Evolutionary conservation across 2,888 invertebrate species (phyloP).

Genomic region (Uloborus plumipes): DNA sequence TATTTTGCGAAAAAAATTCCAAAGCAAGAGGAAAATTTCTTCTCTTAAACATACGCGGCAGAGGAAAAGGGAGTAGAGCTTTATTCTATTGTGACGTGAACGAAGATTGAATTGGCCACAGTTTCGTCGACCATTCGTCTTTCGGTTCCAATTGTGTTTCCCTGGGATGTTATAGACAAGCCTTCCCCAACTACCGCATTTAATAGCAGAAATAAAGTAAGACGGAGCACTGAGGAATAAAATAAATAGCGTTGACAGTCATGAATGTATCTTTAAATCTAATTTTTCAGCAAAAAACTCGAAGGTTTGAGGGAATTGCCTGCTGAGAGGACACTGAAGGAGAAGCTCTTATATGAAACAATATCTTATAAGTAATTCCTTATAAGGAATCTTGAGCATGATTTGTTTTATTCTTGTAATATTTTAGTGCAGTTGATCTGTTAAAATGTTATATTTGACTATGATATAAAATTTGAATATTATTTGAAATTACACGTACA

Average conservation of each 20-base stretch:
- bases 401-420: too few species aligned
- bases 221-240: neutral
- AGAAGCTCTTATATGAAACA: too few species aligned
- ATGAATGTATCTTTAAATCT: conserved; percentile 28
- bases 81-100: conserved; percentile 26
- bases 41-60: too few species aligned
- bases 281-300: conserved; percentile 8
- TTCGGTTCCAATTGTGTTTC: conserved; percentile 12
- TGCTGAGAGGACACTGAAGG: too few species aligned
- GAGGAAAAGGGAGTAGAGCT: neutral
- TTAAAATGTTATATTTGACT: too few species aligned
- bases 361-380: too few species aligned
- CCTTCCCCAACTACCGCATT: conserved; percentile 24
- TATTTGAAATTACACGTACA: too few species aligned
- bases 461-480: too few species aligned
- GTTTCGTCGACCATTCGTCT: conserved; percentile 19
- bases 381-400: too few species aligned
- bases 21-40: too few species aligned
- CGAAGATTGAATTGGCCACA: conserved; percentile 35
- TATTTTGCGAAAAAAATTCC: too few species aligned
- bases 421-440: too few species aligned
- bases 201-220: conserved; percentile 6
- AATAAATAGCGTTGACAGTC: conserved; percentile 27
- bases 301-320: neutral
- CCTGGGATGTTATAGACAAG: conserved; percentile 1